These are phyloP conservation scores for Epinephelus moara DNA, from an alignment of 2,113 vertebrate genomes.

Conservation along the genomic window DNA sequence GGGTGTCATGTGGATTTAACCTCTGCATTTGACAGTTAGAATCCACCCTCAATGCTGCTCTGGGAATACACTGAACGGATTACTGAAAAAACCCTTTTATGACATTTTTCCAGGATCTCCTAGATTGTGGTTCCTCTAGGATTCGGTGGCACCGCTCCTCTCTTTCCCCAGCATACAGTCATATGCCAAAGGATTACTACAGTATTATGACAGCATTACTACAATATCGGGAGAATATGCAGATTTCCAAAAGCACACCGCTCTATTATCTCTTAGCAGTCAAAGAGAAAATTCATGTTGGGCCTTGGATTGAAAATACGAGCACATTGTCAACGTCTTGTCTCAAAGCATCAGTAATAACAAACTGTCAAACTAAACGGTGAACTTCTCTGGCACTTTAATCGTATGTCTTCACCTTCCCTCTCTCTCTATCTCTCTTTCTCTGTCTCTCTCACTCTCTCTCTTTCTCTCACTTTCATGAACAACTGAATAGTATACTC, in stretches of 20 bases:
- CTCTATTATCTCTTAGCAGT: conserved; percentile 15
- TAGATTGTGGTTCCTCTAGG: not conserved
- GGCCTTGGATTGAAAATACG: conserved; percentile 51
- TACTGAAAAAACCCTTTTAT: not conserved
- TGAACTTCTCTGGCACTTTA: conserved; percentile 71
- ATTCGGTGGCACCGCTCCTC: conserved; percentile 24
- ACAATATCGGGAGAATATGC: conserved; percentile 14
- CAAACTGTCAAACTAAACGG: conserved; percentile 36
- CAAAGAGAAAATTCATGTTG: conserved; percentile 19
- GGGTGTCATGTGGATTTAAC: conserved; percentile 5
- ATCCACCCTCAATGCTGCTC: conserved; percentile 14
- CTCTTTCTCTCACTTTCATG: conserved; percentile 25
- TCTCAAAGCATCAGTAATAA: conserved; percentile 54
- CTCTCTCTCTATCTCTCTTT: conserved; percentile 14
- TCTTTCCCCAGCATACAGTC: conserved; percentile 61
- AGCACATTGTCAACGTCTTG: conserved; percentile 60
- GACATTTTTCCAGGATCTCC: conserved; percentile 11
- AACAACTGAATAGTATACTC: conserved; percentile 64
- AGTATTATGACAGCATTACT: conserved; percentile 49
- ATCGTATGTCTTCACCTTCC: conserved; percentile 50
- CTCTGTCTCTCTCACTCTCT: conserved; percentile 3
- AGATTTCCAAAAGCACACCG: conserved; percentile 53
- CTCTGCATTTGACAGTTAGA: not conserved
- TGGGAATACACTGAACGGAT: conserved; percentile 27
- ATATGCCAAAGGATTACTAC: conserved; percentile 75